phyloP scores from a whole-genome alignment of 2,888 invertebrate species.

The Platycheirus albimanus region DNA sequence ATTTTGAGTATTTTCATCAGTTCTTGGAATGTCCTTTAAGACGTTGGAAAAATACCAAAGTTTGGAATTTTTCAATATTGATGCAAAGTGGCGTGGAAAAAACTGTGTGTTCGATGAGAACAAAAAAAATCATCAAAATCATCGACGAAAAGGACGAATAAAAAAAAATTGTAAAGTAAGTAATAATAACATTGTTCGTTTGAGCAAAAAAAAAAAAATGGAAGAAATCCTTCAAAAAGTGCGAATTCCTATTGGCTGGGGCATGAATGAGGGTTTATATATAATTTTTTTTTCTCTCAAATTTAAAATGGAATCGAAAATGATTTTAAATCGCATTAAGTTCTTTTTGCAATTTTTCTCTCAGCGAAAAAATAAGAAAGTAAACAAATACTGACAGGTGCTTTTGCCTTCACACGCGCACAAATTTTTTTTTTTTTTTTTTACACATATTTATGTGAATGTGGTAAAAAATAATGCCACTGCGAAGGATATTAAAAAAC shows the following conservation, averaged over 20 bases:
- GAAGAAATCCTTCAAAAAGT: conserved; percentile 37
- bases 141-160: conserved; percentile 43
- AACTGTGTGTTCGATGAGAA: neutral
- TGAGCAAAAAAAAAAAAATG: no score
- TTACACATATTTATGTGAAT: conserved; percentile 45
- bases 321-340: conserved; percentile 69
- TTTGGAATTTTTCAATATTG: conserved; percentile 72
- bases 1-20: conserved; percentile 27
- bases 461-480: conserved; percentile 11
- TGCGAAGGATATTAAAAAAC: conserved; percentile 52
- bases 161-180: conserved; percentile 57
- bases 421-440: neutral
- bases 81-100: conserved; percentile 60
- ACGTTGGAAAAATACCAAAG: conserved; percentile 60
- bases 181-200: conserved; percentile 69
- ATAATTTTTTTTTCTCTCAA: conserved; percentile 17
- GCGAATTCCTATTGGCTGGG: conserved; percentile 42
- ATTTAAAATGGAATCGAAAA: conserved; percentile 43
- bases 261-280: neutral
- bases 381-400: conserved; percentile 57
- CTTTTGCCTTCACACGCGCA: conserved; percentile 13
- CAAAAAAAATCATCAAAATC: conserved; percentile 41
- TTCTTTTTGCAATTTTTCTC: conserved; percentile 51
- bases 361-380: conserved; percentile 30
- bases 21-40: conserved; percentile 56